Evolutionary conservation across 2,888 invertebrate species (phyloP).

Genomic region (Dasysyrphus albostriatus): DNA sequence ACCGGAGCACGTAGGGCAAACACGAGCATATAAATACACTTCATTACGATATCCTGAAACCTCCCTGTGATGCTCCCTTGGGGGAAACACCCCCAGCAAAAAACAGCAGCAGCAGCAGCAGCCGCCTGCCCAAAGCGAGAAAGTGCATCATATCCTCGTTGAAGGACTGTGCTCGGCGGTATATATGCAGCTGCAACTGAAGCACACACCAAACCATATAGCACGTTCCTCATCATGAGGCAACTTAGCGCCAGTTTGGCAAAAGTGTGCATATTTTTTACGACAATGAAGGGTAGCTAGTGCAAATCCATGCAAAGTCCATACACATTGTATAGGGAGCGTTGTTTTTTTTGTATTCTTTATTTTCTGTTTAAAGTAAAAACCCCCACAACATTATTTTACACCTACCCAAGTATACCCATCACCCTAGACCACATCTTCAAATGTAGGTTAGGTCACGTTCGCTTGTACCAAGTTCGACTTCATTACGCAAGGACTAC

Average conservation of each 20-base stretch:
- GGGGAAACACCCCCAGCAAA: conserved; percentile 23
- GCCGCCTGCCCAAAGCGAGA: conserved; percentile 49
- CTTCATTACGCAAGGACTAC: conserved; percentile 73
- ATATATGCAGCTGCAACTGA: conserved; percentile 32
- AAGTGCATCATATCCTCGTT: conserved; percentile 61
- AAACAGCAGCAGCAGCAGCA: background rate
- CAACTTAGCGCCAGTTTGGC: conserved; percentile 69
- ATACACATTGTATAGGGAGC: conserved; percentile 19
- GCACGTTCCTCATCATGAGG: conserved; percentile 66
- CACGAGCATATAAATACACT: conserved; percentile 74
- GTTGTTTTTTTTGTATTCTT: background rate
- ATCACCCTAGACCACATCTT: conserved; percentile 60
- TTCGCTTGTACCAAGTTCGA: conserved; percentile 45
- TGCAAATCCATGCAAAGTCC: conserved; percentile 20
- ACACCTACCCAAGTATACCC: conserved; percentile 8
- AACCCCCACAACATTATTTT: conserved; percentile 21
- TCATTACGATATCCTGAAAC: conserved; percentile 75
- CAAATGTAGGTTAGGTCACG: conserved; percentile 73
- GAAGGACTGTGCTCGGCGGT: conserved; percentile 32
- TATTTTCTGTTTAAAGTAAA: background rate
- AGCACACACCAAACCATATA: conserved; percentile 54
- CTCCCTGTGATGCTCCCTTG: conserved; percentile 49
- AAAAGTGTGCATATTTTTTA: conserved; percentile 70
- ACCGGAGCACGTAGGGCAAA: conserved; percentile 74
- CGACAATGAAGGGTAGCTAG: conserved; percentile 49